Evolutionary conservation across 2,888 invertebrate species (phyloP).

Genomic region (Plagodis dolabraria): DNA sequence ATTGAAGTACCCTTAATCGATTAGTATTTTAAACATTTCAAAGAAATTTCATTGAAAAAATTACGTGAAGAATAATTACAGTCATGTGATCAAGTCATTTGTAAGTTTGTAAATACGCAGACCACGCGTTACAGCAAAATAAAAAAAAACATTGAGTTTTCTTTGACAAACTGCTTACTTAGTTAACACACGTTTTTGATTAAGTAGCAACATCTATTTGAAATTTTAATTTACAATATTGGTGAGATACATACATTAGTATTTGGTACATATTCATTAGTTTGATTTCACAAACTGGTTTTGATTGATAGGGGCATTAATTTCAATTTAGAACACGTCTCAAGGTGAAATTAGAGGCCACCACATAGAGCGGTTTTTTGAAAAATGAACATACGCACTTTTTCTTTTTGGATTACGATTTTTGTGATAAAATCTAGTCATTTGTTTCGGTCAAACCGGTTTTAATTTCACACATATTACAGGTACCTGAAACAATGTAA

Average conservation of each 20-base stretch:
- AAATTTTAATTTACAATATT: slow-evolving; percentile 22
- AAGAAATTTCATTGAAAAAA: too few species aligned
- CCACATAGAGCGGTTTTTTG: slow-evolving; percentile 1
- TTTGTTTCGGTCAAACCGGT: too few species aligned
- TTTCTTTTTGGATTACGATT: slow-evolving; percentile 1
- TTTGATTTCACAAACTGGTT: slow-evolving; percentile 33
- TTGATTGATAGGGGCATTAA: slow-evolving; percentile 27
- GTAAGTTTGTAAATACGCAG: too few species aligned
- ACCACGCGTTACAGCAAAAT: too few species aligned
- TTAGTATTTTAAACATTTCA: too few species aligned
- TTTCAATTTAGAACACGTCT: slow-evolving; percentile 27
- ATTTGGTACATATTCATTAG: slow-evolving; percentile 29
- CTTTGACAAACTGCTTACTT: neutral
- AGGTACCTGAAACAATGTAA: too few species aligned
- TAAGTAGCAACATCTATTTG: slow-evolving; percentile 4
- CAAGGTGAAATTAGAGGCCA: slow-evolving; percentile 4
- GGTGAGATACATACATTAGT: slow-evolving; percentile 13
- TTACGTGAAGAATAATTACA: too few species aligned
- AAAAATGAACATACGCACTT: slow-evolving; percentile 6
- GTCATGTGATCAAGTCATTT: too few species aligned
- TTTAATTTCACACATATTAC: too few species aligned
- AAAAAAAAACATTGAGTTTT: too few species aligned
- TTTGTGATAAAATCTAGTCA: neutral
- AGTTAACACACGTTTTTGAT: neutral
- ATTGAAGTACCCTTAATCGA: too few species aligned